Evolutionary conservation across 2,888 invertebrate species (phyloP).

Genomic region (Apotomis betuletana): DNA sequence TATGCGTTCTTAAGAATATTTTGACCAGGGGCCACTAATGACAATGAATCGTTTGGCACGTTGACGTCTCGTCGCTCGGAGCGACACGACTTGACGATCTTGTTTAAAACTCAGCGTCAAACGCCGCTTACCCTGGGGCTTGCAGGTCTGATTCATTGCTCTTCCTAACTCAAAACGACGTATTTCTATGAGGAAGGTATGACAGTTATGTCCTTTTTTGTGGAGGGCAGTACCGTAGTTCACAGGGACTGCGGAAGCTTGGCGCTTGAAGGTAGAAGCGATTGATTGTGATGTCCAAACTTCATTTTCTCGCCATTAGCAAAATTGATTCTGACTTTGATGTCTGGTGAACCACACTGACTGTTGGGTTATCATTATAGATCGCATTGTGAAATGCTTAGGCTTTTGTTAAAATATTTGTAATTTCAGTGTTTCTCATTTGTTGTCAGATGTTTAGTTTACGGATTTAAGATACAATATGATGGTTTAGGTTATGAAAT

Average conservation of each 20-base stretch:
- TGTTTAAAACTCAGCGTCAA: conserved; percentile 14
- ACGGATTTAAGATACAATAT: too few relatives aligned
- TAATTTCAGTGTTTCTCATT: too few relatives aligned
- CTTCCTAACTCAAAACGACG: conserved; percentile 6
- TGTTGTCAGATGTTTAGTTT: too few relatives aligned
- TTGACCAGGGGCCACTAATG: not conserved
- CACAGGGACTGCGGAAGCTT: conserved; percentile 3
- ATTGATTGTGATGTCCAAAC: conserved; percentile 29
- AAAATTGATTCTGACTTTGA: conserved; percentile 11
- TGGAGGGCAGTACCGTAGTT: not conserved
- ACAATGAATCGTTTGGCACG: conserved; percentile 22
- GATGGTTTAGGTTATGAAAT: too few relatives aligned
- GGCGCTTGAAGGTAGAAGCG: conserved; percentile 23
- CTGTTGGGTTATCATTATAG: too few relatives aligned
- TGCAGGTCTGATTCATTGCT: conserved; percentile 16
- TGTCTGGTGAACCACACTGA: not conserved
- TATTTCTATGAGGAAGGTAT: not conserved
- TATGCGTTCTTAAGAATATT: not conserved
- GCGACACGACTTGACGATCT: conserved; percentile 33
- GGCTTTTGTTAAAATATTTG: too few relatives aligned
- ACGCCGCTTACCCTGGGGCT: conserved; percentile 24
- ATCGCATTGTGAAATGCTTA: too few relatives aligned
- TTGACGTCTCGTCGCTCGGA: conserved; percentile 32
- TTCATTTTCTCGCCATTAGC: conserved; percentile 29
- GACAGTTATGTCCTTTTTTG: conserved; percentile 5